phyloP scores from a whole-genome alignment of 2,113 vertebrate species.

The Ptilorrhoa leucosticta region DNA sequence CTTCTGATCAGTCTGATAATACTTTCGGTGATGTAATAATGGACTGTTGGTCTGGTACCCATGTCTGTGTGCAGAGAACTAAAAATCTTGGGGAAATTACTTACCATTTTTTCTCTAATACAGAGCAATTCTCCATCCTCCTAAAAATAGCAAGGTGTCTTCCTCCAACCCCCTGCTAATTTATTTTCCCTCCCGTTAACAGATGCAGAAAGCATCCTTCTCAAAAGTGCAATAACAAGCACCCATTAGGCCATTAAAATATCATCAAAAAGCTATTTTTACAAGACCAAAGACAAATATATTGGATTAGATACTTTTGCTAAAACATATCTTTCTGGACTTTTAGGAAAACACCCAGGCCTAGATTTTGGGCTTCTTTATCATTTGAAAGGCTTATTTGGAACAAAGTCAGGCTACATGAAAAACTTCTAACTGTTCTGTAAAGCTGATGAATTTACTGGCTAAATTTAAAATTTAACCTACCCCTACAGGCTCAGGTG shows the following conservation, averaged over 20 bases:
- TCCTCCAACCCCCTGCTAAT: accelerated
- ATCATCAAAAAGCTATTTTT: background rate
- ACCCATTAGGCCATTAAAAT: background rate
- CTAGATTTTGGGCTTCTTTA: background rate
- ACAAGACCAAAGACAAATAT: background rate
- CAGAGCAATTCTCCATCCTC: background rate
- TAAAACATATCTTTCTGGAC: background rate
- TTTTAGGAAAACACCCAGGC: background rate
- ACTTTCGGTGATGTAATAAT: background rate
- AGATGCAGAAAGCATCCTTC: background rate
- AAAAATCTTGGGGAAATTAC: background rate
- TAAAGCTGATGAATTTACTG: background rate
- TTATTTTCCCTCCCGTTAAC: background rate
- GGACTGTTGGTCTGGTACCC: too few species aligned
- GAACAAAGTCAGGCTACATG: background rate
- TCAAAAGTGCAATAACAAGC: background rate
- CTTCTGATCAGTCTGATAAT: background rate
- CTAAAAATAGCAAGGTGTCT: background rate
- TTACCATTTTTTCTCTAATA: background rate
- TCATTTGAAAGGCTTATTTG: background rate
- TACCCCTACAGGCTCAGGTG: background rate
- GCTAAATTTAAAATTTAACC: background rate
- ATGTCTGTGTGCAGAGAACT: background rate
- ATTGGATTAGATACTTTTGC: background rate
- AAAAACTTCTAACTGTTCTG: background rate